A percentile compares a stretch with the other conserved stretches of the same genome.
phyloP scores from a whole-genome alignment of 2,113 vertebrate species.

The Sigmodon hispidus region DNA sequence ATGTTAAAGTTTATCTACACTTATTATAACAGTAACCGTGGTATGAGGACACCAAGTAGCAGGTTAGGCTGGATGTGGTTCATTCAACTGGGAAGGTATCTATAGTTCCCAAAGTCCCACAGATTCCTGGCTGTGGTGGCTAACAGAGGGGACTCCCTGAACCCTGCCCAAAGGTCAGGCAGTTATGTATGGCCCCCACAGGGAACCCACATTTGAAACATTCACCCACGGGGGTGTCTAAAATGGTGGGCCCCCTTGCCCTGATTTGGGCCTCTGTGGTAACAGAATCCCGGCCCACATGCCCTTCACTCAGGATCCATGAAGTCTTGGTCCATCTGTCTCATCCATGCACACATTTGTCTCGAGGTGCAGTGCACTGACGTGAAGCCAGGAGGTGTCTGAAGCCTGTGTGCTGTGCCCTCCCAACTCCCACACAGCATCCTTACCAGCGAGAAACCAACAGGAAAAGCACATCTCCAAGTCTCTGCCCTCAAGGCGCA shows the following conservation, averaged over 20 bases:
- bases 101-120: not conserved
- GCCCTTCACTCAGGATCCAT: not conserved
- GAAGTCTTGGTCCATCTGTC: not conserved
- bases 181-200: too few species aligned
- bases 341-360: too few species aligned
- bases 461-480: not conserved
- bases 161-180: not conserved
- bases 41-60: not conserved
- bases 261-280: not conserved
- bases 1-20: not conserved
- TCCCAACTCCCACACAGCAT: not conserved
- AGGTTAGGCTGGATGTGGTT: not conserved
- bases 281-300: not conserved
- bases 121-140: not conserved
- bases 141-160: not conserved
- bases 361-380: not conserved
- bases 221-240: too few species aligned
- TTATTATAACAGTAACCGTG: not conserved
- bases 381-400: not conserved
- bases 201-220: not conserved
- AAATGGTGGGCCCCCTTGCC: not conserved
- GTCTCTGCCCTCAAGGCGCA: not conserved
- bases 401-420: not conserved
- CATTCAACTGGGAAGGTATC: not conserved
- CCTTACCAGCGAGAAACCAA: not conserved